Base-by-base conservation (phyloP, 2,113 vertebrate species). In the Chitala chitala region DNA sequence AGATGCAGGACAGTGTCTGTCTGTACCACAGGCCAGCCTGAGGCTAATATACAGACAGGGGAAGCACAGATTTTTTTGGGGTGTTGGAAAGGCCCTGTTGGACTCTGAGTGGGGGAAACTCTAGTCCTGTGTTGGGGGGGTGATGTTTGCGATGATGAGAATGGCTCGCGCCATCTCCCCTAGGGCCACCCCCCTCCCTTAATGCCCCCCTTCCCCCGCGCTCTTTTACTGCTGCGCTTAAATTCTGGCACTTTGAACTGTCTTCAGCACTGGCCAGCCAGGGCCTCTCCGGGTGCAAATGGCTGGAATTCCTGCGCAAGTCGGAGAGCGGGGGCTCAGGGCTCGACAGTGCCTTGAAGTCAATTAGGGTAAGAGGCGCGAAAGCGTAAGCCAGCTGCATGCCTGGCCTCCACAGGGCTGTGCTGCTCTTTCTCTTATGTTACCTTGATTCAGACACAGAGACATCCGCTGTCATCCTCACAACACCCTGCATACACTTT, bases 221-320 rank as follows among this genome's bases (percentile, higher is more conserved):
- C 20, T 31, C 53, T 29, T 13, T 55, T 36, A 56, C 29, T 53
- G 20, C 2, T 42, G 42, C 7, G 0, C 65, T 59, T 69, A 69
- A 29, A 75, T 75, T 38, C 54, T 26, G 22, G 17, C 64, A 63
- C 72, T 75, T 75, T 75, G 74, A 75, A 69, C 64, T 56, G 17
- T 17, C 42, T 54, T 53, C 65, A 75, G 51, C 59, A n/a, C 26
- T 31, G 17, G 72, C 61, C 58, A 53, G 42, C 38, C 55, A 55
- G 22, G 40, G 40, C 71, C 40, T 46, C 38, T 44, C 71, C 46
- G 9, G n/a, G 42, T 38, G 31, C 29, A 51, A 74, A 65, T 36
- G 33, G 40, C 65, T 42, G 51, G 53, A 31, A 69, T 69, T 75
- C 74, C 74, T 58, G 65, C 29, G 6, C 36, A 26, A 65, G 73